Percentiles rank a stretch among this genome's conserved stretches.
phyloP scores from a whole-genome alignment of 2,797 vertebrate species.

The Semaprochilodus insignis region DNA sequence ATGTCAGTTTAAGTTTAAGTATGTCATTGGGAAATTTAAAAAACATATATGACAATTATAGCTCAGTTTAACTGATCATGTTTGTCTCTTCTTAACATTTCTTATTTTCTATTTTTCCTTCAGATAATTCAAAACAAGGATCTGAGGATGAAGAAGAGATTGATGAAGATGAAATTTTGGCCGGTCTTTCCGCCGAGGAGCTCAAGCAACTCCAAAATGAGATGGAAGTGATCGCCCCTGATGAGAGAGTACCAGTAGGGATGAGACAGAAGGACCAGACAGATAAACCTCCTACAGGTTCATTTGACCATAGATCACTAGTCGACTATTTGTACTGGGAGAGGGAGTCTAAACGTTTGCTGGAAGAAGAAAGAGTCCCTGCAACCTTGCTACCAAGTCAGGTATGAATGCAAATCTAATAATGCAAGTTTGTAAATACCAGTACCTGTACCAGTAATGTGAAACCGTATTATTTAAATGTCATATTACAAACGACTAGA shows the following conservation, averaged over 20 bases:
- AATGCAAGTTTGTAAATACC: too few species aligned
- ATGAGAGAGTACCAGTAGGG: conserved; percentile 89
- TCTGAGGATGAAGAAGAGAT: conserved; percentile 82
- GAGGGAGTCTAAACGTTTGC: conserved; percentile 91
- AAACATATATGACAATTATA: background rate
- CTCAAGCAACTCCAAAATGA: conserved; percentile 91
- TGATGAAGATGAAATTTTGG: conserved; percentile 94
- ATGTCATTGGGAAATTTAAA: background rate
- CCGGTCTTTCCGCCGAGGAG: conserved; percentile 93
- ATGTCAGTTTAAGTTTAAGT: background rate
- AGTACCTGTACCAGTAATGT: too few species aligned
- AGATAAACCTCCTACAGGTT: conserved; percentile 89
- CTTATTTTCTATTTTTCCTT: background rate
- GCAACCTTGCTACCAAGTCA: conserved; percentile 89
- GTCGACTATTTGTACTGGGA: conserved; percentile 97
- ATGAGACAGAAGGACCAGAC: conserved; percentile 97
- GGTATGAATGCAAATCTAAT: conserved; percentile 77
- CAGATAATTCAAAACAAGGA: conserved; percentile 72
- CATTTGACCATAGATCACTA: conserved; percentile 91
- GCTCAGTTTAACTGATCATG: background rate
- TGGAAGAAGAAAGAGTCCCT: conserved; percentile 92
- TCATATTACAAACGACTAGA: background rate
- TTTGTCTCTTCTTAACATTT: background rate
- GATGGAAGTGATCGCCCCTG: conserved; percentile 95
- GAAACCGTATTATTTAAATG: background rate